phyloP scores from a whole-genome alignment of 37 sponge, comb jelly and placozoan species.

The Aphrocallistes beatrix region DNA sequence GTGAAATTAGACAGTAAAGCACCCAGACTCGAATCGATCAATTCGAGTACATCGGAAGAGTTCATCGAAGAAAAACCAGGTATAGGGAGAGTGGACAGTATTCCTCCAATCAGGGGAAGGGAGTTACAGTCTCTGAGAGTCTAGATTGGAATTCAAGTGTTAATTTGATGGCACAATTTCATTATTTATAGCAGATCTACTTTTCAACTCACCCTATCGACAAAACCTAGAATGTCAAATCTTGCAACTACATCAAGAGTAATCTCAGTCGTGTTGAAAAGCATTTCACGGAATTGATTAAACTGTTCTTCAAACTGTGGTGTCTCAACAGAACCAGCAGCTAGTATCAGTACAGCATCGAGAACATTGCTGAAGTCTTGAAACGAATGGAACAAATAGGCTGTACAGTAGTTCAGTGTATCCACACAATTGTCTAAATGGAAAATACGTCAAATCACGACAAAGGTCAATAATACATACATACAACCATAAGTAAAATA shows the following conservation, averaged over 20 bases:
- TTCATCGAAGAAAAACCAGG: too few species aligned
- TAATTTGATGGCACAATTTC: background rate
- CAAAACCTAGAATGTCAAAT: background rate
- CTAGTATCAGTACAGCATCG: background rate
- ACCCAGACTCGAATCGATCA: background rate
- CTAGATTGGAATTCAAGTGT: background rate
- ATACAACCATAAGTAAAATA: too few species aligned
- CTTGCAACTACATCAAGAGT: background rate
- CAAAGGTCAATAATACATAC: too few species aligned
- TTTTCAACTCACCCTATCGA: background rate
- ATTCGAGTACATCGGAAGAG: too few species aligned
- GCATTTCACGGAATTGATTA: background rate
- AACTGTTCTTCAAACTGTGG: background rate
- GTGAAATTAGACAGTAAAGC: background rate
- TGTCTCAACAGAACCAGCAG: background rate
- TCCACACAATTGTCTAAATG: background rate
- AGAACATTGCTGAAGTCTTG: slow-evolving; percentile 7
- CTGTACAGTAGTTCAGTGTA: background rate
- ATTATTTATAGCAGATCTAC: background rate
- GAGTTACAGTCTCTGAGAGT: background rate
- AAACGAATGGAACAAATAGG: background rate
- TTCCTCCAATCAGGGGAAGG: background rate
- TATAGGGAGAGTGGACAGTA: too few species aligned
- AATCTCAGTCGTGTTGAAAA: background rate
- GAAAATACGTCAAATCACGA: too few species aligned